These are phyloP conservation scores for Toxotes lorentzi DNA, from an alignment of 2,797 vertebrate genomes.

Conservation along the genomic window DNA sequence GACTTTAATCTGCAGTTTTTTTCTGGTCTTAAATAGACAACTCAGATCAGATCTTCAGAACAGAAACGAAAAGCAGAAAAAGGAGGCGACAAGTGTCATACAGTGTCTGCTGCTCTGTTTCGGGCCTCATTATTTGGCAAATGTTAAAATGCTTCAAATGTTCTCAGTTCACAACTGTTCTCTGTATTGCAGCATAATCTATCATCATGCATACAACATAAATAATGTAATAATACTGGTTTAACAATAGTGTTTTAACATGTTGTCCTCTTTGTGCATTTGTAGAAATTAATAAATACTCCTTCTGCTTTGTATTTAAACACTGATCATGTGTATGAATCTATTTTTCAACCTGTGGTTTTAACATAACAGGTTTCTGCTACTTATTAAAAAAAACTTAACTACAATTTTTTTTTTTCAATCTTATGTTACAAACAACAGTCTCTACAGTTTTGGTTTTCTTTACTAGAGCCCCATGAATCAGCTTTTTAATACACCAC, in stretches of 20 bases:
- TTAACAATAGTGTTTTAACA: not conserved
- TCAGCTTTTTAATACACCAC: not conserved
- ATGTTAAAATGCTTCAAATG: not conserved
- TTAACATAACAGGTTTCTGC: not conserved
- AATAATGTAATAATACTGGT: not conserved
- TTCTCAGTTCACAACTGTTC: not conserved
- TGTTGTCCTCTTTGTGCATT: not conserved
- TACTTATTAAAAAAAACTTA: not conserved
- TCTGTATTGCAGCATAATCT: not conserved
- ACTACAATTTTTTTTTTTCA: not conserved
- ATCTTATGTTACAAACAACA: not conserved
- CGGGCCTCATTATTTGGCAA: not conserved
- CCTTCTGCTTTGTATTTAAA: constrained; percentile 8
- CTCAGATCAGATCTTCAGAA: not conserved
- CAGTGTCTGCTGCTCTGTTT: not conserved
- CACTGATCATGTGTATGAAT: not conserved
- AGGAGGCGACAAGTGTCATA: not conserved
- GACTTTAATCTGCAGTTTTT: not conserved
- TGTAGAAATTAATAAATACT: constrained; percentile 5
- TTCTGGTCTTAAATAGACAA: not conserved
- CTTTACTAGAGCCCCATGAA: not conserved
- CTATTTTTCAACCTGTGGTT: not conserved
- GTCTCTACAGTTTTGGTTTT: not conserved
- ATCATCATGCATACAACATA: not conserved
- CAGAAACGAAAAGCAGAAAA: not conserved